Conservation (phyloP, 2,113 vertebrate species). For the Entelurus aequoreus region DNA sequence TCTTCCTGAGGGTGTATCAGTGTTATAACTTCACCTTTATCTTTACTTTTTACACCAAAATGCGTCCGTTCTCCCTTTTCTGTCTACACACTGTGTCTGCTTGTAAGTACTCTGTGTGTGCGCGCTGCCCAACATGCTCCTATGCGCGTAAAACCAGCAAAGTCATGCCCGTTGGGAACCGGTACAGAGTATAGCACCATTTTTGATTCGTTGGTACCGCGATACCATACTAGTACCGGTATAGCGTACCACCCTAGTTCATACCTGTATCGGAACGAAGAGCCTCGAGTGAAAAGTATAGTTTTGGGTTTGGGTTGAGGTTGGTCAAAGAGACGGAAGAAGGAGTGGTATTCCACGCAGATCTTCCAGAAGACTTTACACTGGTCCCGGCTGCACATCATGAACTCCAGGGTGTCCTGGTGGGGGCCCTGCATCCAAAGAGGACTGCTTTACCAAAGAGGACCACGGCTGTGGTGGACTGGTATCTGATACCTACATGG, state of each 20-base stretch:
- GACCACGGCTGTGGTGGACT: background rate
- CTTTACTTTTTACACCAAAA: too few species aligned
- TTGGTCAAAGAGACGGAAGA: conserved; percentile 90
- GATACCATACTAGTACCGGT: too few species aligned
- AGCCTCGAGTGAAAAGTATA: conserved; percentile 87
- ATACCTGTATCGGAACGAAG: conserved; percentile 98
- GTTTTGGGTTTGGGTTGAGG: conserved; percentile 87
- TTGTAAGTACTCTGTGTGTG: too few species aligned
- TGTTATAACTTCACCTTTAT: too few species aligned
- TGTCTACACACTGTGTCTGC: too few species aligned
- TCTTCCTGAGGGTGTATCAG: too few species aligned
- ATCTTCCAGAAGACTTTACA: conserved; percentile 98
- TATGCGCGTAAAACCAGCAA: too few species aligned
- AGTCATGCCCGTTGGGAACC: too few species aligned
- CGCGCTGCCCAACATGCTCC: too few species aligned
- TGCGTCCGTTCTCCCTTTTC: too few species aligned
- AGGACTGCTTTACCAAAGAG: background rate
- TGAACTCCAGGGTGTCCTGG: conserved; percentile 91
- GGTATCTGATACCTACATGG: conserved; percentile 73
- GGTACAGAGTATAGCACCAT: too few species aligned
- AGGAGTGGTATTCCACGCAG: conserved; percentile 94
- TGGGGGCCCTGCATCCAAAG: conserved; percentile 79
- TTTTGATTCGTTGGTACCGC: too few species aligned
- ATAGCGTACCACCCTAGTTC: background rate
- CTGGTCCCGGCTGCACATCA: conserved; percentile 88